Evolutionary conservation across 2,797 vertebrate species (phyloP), one percentile per base, ranked within the genome.

Genomic region (Sebastes iracundus): DNA sequence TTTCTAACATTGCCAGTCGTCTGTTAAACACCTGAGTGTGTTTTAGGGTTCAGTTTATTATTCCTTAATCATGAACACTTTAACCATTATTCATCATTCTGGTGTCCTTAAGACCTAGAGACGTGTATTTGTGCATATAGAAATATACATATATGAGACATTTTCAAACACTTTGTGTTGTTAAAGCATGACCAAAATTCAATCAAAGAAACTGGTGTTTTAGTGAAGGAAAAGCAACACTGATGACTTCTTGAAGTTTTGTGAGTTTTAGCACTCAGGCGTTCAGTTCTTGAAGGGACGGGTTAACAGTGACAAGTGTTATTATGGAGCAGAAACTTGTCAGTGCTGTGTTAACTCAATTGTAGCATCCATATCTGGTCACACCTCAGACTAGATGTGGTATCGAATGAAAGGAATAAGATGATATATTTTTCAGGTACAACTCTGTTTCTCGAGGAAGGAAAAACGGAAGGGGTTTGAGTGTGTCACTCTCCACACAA

Each of bases 111-210:
- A 87, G 95, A 95, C 94, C 89, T 93, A 93, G 90, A 90, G 92
- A 90, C 91, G 82, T 95, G 80, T 90, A 92, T 93, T 92, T 91
- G 88, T 95, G 93, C 93, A 92, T 90, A 93, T 92, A 90, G 92
- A 88, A 91, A 93, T 94, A 93, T 92, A 94, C 92, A 93, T 95
- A 87, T 80, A 72, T 76, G 58, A 76, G 70, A 93, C 91, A 91
- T 94, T 86, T 85, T 84, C 60, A 83, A 85, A 89, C 84, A 89
- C 91, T 86, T 70, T 83, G 35, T 82, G 85, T 87, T 86, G 66
- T 83, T 75, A 87, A 91, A 94, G 93, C 94, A 93, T 96, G 95
- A 95, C 95, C 92, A 96, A 94, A 96, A 93, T 88, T 91, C 87
- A 64, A 89, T 84, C 55, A 42, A 73, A 89, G 65, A 71, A 72